phyloP scores from a whole-genome alignment of 2,113 vertebrate genomes.

The Cynoglossus semilaevis region DNA sequence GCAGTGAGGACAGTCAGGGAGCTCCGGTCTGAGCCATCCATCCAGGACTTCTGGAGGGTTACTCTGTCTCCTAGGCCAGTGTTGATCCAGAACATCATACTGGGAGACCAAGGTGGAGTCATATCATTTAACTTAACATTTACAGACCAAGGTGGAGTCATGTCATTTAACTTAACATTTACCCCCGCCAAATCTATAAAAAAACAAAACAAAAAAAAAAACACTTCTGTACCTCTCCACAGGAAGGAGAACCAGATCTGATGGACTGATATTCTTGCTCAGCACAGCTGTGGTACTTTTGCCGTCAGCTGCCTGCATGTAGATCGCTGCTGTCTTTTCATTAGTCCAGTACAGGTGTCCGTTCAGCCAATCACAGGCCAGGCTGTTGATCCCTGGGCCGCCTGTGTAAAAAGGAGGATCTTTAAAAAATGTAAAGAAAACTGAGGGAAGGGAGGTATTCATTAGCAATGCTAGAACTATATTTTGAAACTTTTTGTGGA shows the following conservation, averaged over 20 bases:
- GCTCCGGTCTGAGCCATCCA: constrained; percentile 83
- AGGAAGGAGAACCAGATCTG: constrained; percentile 81
- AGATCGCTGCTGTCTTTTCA: constrained; percentile 71
- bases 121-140: background rate
- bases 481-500: too few species aligned
- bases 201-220: background rate
- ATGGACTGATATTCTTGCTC: constrained; percentile 80
- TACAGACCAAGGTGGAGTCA: too few species aligned
- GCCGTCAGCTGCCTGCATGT: constrained; percentile 76
- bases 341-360: constrained; percentile 89
- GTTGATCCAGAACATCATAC: constrained; percentile 88
- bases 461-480: too few species aligned
- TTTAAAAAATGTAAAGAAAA: too few species aligned
- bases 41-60: constrained; percentile 82
- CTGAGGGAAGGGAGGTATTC: background rate
- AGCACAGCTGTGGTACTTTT: constrained; percentile 77
- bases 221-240: constrained; percentile 73
- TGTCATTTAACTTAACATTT: background rate
- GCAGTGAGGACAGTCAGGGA: constrained; percentile 74
- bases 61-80: constrained; percentile 62
- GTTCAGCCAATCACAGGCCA: constrained; percentile 87
- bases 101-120: constrained; percentile 38
- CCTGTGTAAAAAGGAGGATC: constrained; percentile 74
- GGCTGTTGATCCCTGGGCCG: constrained; percentile 73
- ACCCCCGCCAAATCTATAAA: background rate